phyloP scores from a whole-genome alignment of 92 coral and sea anemone genomes.

The Bergia puertoricense region DNA sequence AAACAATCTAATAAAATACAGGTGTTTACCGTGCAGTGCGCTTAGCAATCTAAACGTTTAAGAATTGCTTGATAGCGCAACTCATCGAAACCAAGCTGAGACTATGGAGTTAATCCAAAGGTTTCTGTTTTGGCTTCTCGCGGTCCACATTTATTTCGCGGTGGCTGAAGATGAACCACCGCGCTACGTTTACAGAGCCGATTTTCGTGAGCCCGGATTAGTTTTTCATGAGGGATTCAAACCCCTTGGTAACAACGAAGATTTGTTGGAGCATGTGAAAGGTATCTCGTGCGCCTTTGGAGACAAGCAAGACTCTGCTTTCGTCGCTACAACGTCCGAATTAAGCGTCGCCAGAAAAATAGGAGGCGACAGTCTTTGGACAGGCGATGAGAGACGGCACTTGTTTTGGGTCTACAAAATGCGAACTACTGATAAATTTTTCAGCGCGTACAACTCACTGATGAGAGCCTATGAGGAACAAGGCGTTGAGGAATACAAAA shows the following conservation, averaged over 20 bases:
- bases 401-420: not conserved
- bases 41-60: not conserved
- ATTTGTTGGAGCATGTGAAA: not conserved
- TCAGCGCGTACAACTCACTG: not conserved
- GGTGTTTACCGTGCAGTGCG: not conserved
- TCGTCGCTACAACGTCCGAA: not conserved
- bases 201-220: not conserved
- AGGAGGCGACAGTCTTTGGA: not conserved
- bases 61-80: not conserved
- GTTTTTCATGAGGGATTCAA: not conserved
- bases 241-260: not conserved
- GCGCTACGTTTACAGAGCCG: not conserved
- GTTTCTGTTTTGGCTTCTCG: not conserved
- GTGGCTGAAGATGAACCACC: not conserved
- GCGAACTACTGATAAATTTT: not conserved
- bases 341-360: not conserved
- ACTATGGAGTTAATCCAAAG: not conserved
- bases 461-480: not conserved
- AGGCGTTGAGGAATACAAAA: not conserved
- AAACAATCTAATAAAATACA: not conserved
- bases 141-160: not conserved
- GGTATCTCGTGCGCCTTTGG: constrained; percentile 1
- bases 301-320: not conserved
- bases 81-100: not conserved
- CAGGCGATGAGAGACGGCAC: not conserved